Evolutionary conservation across 2,113 vertebrate genomes (phyloP), one percentile per base, ranked within the genome.

Genomic region (Gymnogyps californianus): DNA sequence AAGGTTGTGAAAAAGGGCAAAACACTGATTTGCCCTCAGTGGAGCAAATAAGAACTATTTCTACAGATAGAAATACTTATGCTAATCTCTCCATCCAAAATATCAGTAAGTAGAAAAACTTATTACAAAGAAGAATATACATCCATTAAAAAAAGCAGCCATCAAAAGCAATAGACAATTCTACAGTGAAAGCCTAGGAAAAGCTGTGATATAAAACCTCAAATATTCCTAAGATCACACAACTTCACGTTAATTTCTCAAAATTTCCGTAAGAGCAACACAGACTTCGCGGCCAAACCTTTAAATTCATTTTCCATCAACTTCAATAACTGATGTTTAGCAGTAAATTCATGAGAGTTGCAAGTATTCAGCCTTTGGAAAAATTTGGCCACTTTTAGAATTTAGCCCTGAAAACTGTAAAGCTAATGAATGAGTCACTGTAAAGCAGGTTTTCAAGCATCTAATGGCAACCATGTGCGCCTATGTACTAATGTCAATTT

Each of bases 261-360:
- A 66, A 94, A 54, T 95, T 97, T 95, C 94, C 72, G 0, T 61
- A 87, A 54, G 8, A 90, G 28, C 21, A 70, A 62, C 18, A 32
- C 40, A 70, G 66, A 47, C 4, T 76, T 57, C 76, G 55, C 82
- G 61, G 78, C 89, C 93, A 96, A 94, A 91, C n/a, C 28, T 95
- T 87, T 93, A 85, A 64, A 66, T 87, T 90, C 44, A 74, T 96
- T 85, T 96, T 93, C 96, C 80, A 91, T 79, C 69, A 81, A 40
- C 66, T 93, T 91, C 62, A 95, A 36, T 89, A 90, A 76, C 47
- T 87, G 80, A 89, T 75, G 51, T 82, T 96, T 80, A 95, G 70
- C 34, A 82, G 52, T 69, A 94, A 95, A 95, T 95, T 95, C 51
- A 86, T 81, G 80, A 67, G 85, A 93, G 52, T 38, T 92, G 47